Base-by-base conservation (phyloP, 2,113 vertebrate genomes). In the Craseonycteris thonglongyai region DNA sequence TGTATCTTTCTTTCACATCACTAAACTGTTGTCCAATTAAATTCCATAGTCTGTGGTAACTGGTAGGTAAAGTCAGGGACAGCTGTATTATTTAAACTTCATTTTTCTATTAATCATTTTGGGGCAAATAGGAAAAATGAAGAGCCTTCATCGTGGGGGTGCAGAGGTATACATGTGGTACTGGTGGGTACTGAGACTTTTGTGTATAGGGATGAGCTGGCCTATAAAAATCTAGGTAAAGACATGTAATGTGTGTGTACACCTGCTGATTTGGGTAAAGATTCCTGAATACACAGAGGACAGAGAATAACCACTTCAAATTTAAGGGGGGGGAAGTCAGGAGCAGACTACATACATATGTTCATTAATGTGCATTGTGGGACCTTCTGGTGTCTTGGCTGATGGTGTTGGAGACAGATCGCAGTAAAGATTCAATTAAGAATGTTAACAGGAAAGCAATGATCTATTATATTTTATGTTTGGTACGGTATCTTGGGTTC, bases 161-260 rank as follows among this genome's bases (percentile, higher is more conserved):
- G 6, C 26, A 26, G 72, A 51, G 21, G 13, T 47, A 3, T 18
- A 2, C 15, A 9, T 0, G 1, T 33, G 22, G 35, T 7, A 13
- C 13, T 1, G 21, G 15, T n/a, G 5, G 71, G 35, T 38, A 0
- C 19, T 21, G n/a, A 91, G 72, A 42, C 13, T 16, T 72, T 28
- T 26, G 11, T 42, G 16, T 35, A 5, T n/a, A 22, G 65, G 7
- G 26, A 6, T 7, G 3, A 66, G 33, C 63, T 42, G 38, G 35
- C 16, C 42, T 42, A 19, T 45, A 76, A 38, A 49, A n/a, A 58
- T 91, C 40, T 24, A 65, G 66, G 49, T 71, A 19, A 58, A 88
- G 65, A 61, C 35, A 30, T 1, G 13, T 38, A 0, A 0, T 47
- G 71, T n/a, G 30, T 28, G 22, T 56, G 51, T 16, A 1, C 21